Evolutionary conservation across 2,888 invertebrate species (phyloP).

Genomic region (Eudasyphora cyanicolor): DNA sequence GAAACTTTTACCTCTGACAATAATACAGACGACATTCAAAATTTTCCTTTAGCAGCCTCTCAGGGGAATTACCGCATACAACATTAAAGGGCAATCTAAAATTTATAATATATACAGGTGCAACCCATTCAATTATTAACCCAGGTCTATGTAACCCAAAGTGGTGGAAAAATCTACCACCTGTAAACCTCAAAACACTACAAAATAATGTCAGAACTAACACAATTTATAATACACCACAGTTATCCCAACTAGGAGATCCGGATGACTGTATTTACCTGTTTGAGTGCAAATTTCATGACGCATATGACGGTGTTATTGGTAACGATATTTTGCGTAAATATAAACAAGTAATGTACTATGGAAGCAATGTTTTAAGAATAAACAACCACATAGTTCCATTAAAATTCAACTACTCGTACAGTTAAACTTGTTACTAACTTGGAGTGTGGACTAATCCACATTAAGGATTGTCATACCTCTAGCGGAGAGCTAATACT

Average conservation of each 20-base stretch:
- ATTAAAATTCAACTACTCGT: background rate
- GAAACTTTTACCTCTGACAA: too few species aligned
- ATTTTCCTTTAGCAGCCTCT: background rate
- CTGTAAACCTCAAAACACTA: conserved; percentile 8
- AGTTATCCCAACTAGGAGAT: too few species aligned
- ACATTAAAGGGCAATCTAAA: background rate
- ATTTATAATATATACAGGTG: background rate
- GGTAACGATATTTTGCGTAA: conserved; percentile 13
- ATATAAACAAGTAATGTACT: conserved; percentile 8
- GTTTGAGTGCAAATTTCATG: conserved; percentile 22
- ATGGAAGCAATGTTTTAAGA: background rate
- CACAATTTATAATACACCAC: too few species aligned
- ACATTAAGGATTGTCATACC: background rate
- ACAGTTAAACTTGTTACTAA: background rate
- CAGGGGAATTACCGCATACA: background rate
- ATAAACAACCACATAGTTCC: background rate
- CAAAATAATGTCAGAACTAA: background rate
- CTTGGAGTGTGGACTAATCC: background rate
- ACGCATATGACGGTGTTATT: conserved; percentile 17
- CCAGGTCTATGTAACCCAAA: background rate
- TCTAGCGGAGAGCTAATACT: background rate
- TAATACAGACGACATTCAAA: background rate
- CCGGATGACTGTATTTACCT: conserved; percentile 59
- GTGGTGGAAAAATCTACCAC: background rate
- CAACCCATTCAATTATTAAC: background rate